Conservation (phyloP, 2,113 vertebrate genomes). For the Clarias batrachus region DNA sequence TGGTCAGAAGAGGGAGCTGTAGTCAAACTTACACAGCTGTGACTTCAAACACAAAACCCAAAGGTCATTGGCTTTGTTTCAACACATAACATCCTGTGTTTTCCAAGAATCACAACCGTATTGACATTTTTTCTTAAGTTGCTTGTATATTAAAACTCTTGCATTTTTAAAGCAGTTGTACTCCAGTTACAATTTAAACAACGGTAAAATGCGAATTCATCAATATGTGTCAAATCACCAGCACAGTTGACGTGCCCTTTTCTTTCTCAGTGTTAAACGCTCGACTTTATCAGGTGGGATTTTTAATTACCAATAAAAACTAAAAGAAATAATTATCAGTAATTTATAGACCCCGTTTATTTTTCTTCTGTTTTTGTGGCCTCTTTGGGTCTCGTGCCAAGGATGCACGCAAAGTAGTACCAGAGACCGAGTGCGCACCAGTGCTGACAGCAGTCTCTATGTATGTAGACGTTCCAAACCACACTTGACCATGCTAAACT, state of each 20-base stretch:
- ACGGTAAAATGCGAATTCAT: background rate
- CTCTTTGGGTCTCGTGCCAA: conserved; percentile 53
- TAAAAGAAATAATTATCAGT: background rate
- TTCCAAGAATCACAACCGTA: background rate
- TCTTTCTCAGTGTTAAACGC: background rate
- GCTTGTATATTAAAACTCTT: background rate
- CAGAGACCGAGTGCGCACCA: conserved; percentile 55
- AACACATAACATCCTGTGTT: background rate
- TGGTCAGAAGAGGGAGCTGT: conserved; percentile 63
- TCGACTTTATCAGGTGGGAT: background rate
- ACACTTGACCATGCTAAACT: background rate
- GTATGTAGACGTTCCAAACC: conserved; percentile 22
- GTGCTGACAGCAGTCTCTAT: conserved; percentile 70
- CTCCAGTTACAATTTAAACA: background rate
- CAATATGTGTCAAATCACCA: background rate
- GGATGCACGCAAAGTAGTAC: conserved; percentile 53
- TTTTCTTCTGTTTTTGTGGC: background rate
- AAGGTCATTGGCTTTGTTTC: conserved; percentile 3
- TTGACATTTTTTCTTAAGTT: background rate
- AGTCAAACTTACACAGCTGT: conserved; percentile 56
- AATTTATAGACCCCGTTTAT: background rate
- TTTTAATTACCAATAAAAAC: background rate
- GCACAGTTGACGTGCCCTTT: background rate
- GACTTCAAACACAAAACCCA: fast-evolving
- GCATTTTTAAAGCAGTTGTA: background rate